Conservation (phyloP, 2,113 vertebrate genomes). For the Falco punctatus region DNA sequence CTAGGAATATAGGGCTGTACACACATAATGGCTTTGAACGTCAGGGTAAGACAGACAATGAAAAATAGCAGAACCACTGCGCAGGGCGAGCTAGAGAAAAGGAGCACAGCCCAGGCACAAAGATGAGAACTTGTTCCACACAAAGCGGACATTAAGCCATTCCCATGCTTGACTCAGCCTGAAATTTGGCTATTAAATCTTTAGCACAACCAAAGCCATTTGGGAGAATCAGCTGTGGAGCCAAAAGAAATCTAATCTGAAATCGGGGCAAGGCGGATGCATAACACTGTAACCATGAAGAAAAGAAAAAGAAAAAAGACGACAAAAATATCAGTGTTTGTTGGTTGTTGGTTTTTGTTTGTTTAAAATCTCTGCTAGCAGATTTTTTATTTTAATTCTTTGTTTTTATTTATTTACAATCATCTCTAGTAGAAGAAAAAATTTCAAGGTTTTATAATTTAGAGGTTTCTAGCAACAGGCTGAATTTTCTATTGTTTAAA, state of each 20-base stretch:
- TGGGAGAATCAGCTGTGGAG: not conserved
- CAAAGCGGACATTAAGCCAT: not conserved
- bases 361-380: not conserved
- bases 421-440: not conserved
- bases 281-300: not conserved
- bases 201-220: not conserved
- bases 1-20: not conserved
- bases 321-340: not conserved
- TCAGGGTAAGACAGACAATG: not conserved
- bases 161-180: not conserved
- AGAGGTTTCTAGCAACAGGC: not conserved
- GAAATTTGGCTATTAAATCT: not conserved
- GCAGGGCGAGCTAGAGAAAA: not conserved
- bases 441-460: not conserved
- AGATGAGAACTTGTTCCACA: not conserved
- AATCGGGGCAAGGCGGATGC: not conserved
- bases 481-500: not conserved
- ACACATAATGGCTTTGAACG: not conserved
- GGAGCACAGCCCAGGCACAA: not conserved
- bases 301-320: too few relatives aligned
- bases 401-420: not conserved
- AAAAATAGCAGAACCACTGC: not conserved
- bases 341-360: not conserved
- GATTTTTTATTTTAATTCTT: not conserved
- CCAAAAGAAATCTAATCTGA: not conserved